phyloP scores from a whole-genome alignment of 2,888 invertebrate species.

The Nomada ruficornis region DNA sequence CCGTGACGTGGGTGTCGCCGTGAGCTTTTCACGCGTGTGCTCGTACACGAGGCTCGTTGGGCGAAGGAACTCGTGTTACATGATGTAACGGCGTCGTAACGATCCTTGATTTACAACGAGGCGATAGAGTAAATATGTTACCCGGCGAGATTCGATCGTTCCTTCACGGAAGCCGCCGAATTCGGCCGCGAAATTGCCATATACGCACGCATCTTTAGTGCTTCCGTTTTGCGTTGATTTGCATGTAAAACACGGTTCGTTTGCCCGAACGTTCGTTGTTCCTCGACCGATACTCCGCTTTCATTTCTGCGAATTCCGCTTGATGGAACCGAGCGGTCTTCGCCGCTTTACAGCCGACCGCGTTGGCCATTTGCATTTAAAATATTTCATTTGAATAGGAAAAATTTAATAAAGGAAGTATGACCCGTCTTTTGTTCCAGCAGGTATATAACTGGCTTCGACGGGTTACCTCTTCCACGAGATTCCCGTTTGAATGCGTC shows the following conservation, averaged over 20 bases:
- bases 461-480: not conserved
- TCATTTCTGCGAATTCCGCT: not conserved
- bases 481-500: not conserved
- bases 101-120: slow-evolving; percentile 71
- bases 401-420: slow-evolving; percentile 20
- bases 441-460: not conserved
- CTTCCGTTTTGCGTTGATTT: slow-evolving; percentile 31
- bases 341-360: not conserved
- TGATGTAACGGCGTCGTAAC: slow-evolving; percentile 74
- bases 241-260: slow-evolving; percentile 1
- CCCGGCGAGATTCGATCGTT: slow-evolving; percentile 8
- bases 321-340: not conserved
- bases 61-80: slow-evolving; percentile 53
- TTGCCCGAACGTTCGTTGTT: not conserved
- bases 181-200: slow-evolving; percentile 19
- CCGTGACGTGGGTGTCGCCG: slow-evolving; percentile 72
- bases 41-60: slow-evolving; percentile 30
- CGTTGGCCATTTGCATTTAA: slow-evolving; percentile 3
- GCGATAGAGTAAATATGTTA: slow-evolving; percentile 37
- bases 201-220: slow-evolving; percentile 10
- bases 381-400: slow-evolving; percentile 28
- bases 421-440: not conserved
- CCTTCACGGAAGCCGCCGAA: slow-evolving; percentile 27
- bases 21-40: slow-evolving; percentile 45
- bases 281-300: not conserved